Conservation (phyloP, 2,797 vertebrate species). For the Aphelocoma californica region DNA sequence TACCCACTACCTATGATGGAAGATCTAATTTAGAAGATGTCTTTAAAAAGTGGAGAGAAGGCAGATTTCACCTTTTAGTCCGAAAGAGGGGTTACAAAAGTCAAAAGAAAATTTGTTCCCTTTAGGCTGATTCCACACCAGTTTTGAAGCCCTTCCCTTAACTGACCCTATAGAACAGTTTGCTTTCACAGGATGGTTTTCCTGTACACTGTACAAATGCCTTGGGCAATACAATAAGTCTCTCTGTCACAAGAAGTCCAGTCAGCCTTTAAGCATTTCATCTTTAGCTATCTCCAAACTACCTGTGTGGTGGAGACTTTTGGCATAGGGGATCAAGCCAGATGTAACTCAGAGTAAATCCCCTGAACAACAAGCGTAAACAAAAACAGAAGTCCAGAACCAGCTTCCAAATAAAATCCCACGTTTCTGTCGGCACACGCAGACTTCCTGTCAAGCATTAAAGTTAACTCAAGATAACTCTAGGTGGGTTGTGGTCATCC, state of each 20-base stretch:
- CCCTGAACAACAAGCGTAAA: background rate
- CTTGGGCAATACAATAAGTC: background rate
- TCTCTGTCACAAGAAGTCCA: background rate
- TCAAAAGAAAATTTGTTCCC: background rate
- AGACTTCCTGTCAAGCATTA: background rate
- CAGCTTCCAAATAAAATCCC: background rate
- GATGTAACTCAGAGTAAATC: background rate
- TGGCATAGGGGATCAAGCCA: background rate
- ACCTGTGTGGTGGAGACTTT: background rate
- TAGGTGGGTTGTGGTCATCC: background rate
- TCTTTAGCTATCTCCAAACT: background rate
- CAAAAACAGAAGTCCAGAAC: background rate
- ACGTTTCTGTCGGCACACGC: background rate
- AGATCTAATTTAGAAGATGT: background rate
- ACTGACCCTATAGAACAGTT: background rate
- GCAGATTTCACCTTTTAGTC: background rate
- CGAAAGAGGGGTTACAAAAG: rapidly evolving
- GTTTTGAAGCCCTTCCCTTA: background rate
- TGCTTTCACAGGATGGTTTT: background rate
- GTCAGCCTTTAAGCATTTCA: background rate
- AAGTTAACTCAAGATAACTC: background rate
- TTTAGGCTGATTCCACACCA: background rate
- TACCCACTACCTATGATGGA: background rate
- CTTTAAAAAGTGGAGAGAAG: background rate
- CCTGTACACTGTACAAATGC: background rate